Conservation (phyloP, 2,888 invertebrate genomes). For the Drosophila borborema region DNA sequence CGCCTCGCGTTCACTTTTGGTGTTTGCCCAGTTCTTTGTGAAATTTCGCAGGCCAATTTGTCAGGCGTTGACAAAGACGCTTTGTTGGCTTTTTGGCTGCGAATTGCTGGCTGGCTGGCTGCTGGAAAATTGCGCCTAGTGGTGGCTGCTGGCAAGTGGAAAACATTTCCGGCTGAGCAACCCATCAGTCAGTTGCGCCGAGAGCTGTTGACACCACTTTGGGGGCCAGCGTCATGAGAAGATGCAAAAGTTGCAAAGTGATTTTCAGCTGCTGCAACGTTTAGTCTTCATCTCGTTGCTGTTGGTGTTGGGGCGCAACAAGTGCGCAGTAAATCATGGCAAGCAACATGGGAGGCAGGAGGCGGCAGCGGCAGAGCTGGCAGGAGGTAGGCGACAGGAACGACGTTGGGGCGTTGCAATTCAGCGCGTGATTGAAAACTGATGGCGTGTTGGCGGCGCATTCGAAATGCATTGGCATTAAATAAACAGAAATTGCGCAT, state of each 20-base stretch:
- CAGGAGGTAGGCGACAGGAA: constrained; percentile 1
- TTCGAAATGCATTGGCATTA: constrained; percentile 81
- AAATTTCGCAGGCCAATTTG: constrained; percentile 73
- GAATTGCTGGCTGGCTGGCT: background rate
- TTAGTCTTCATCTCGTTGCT: constrained; percentile 21
- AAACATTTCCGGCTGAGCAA: constrained; percentile 82
- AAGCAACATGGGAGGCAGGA: constrained; percentile 3
- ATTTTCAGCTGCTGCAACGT: constrained; percentile 59
- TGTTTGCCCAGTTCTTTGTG: constrained; percentile 40
- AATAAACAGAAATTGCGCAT: constrained; percentile 80
- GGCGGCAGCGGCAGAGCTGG: background rate
- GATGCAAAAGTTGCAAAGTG: constrained; percentile 81
- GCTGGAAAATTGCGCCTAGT: constrained; percentile 38
- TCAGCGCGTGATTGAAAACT: constrained; percentile 79
- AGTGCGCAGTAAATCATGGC: constrained; percentile 75
- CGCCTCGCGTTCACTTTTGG: background rate
- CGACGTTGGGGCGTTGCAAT: constrained; percentile 47
- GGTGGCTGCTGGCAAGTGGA: constrained; percentile 65
- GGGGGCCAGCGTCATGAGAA: constrained; percentile 75
- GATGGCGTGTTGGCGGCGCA: constrained; percentile 73
- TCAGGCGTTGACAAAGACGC: constrained; percentile 77
- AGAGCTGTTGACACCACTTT: constrained; percentile 82
- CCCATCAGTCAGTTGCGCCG: constrained; percentile 75
- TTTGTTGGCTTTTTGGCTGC: constrained; percentile 57
- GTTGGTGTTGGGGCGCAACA: constrained; percentile 62